These are phyloP conservation scores for Gymnothorax reevesii DNA, from an alignment of 2,797 vertebrate genomes.

Conservation along the genomic window DNA sequence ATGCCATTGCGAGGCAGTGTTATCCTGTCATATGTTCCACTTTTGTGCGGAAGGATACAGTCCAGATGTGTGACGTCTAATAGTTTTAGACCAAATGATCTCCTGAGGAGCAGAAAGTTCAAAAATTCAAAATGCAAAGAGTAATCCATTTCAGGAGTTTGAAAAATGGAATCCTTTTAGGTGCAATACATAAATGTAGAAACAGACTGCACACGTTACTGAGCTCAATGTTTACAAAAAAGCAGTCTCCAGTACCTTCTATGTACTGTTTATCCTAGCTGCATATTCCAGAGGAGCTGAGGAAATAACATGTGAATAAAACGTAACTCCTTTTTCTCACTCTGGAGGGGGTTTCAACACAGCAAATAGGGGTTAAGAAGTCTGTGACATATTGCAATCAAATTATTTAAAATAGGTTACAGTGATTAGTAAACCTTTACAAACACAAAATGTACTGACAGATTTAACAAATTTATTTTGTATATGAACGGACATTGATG, in stretches of 20 bases:
- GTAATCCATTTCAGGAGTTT: background rate
- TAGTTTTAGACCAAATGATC: background rate
- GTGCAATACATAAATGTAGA: background rate
- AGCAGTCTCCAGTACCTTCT: background rate
- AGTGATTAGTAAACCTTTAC: background rate
- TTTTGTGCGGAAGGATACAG: background rate
- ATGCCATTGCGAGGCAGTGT: background rate
- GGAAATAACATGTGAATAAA: background rate
- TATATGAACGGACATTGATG: background rate
- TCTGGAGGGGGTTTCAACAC: background rate
- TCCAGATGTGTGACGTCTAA: background rate
- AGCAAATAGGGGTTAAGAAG: background rate
- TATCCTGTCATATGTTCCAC: background rate
- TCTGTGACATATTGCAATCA: background rate
- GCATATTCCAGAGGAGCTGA: background rate
- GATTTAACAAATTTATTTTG: background rate
- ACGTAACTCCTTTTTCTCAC: background rate
- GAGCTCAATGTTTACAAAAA: background rate
- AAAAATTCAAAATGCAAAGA: conserved; percentile 1
- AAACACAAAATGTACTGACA: background rate
- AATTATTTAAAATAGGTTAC: background rate
- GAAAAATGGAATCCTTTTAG: background rate
- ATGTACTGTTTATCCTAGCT: conserved; percentile 7
- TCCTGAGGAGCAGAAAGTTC: background rate
- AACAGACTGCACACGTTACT: background rate